Base-by-base conservation (phyloP, 2,113 vertebrate species). In the Ceuthmochares aereus region DNA sequence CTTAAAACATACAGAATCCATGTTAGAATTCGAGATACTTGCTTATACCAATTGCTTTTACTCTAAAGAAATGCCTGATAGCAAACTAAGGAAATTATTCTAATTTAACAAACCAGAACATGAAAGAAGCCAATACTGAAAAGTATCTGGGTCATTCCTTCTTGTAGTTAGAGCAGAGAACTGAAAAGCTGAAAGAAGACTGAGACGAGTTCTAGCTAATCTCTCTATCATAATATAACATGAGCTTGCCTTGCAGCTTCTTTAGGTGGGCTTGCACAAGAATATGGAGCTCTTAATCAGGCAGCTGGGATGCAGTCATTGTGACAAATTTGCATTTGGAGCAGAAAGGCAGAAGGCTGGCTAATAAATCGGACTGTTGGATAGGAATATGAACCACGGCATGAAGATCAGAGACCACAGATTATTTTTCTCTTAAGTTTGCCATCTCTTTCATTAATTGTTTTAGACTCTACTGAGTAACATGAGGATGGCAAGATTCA, bases 21-120 rank as follows among this genome's bases (percentile, higher is more conserved):
- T 4, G 2, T 51, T 59, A 37, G 27, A 4, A 4, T 56, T 85
- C 40, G 37, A 49, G 74, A 27, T 29, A 8, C 0, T 0, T 7
- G 42, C 59, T 73, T 63, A 10, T 6, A 47, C 12, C 2, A 3
- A 43, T 43, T 79, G 32, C 62, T 82, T 59, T 69, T 51, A 56
- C 62, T 82, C 68, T 66, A 77, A 73, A 80, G 69, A 69, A 86
- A 77, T 7, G 23, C 27, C 79, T 80, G 51, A 58, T 37, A 74
- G 72, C 75, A 62, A 73, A 55, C 29, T 37, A 32, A 83, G 51
- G 67, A 66, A 88, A 86, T 83, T 4, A 52, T 36, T 85, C 18
- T 15, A 2, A 80, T 68, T 62, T 66, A 4, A 17, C 64, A 64
- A 10, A 30, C 0, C 21, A 25, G 59, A 66, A 70, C 1, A 23